Conservation (phyloP, 2,888 invertebrate species). For the Eupithecia pulchellata region DNA sequence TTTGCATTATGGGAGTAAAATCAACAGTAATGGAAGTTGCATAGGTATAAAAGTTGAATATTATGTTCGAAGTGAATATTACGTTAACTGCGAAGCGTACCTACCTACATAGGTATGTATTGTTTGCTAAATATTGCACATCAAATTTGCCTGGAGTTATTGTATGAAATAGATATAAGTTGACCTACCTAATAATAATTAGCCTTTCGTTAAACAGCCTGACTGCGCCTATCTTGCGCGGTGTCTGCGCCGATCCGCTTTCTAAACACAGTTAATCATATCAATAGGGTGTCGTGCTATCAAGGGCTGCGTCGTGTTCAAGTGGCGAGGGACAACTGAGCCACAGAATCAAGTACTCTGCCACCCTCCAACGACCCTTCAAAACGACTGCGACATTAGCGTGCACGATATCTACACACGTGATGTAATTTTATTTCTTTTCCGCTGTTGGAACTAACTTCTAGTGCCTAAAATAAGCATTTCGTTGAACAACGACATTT, state of each 20-base stretch:
- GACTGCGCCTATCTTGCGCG: no score
- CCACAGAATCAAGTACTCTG: conserved; percentile 46
- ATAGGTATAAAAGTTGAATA: no score
- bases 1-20: no score
- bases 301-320: conserved; percentile 72
- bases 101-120: no score
- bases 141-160: not conserved
- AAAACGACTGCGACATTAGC: conserved; percentile 52
- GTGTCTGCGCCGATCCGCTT: conserved; percentile 8
- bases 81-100: no score
- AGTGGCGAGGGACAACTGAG: conserved; percentile 63
- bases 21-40: no score
- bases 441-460: conserved; percentile 19
- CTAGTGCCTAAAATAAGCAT: conserved; percentile 4
- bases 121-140: not conserved
- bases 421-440: conserved; percentile 24
- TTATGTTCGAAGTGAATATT: no score
- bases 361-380: conserved; percentile 66
- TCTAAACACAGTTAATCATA: conserved; percentile 10
- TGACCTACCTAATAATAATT: not conserved
- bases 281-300: conserved; percentile 38
- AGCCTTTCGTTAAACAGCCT: not conserved
- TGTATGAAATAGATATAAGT: not conserved
- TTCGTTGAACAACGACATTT: not conserved
- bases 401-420: conserved; percentile 45